Base-by-base conservation (phyloP, 2,797 vertebrate species). In the Syndactyla subalaris region DNA sequence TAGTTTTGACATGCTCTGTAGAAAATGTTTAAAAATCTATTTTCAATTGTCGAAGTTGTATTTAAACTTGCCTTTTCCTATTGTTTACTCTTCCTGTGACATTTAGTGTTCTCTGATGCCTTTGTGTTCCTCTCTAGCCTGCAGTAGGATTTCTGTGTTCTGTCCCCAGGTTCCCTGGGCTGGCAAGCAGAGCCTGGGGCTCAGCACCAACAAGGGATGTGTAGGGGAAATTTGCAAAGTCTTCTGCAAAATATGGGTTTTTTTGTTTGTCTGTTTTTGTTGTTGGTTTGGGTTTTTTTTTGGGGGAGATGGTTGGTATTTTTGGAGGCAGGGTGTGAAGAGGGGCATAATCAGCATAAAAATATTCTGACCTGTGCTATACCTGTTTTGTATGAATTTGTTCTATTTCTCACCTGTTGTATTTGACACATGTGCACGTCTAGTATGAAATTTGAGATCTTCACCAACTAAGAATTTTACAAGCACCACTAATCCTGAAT, bases 381-480 rank as follows among this genome's bases (percentile, higher is more conserved):
- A 52, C 29, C 18, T 30, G 29, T 30, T 30, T 52, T 52, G 51
- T 52, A 30, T 52, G 51, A 19, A 52, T 52, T 52, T 30, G 29
- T 52, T 52, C 51, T 52, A 6, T 52, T 52, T 52, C 51, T 52
- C 51, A 0, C 39, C 48, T 67, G 14, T 38, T 74, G 5, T 21
- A 7, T 67, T 62, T 22, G 12, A n/a, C 22, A 11, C 0, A 0
- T 4, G 1, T 24, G 6, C 7, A 7, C 39, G 30, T 61, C 11
- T 75, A 4, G 22, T 57, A 14, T 17, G 10, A 79, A 82, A 68
- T 27, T 30, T 4, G 24, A 75, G 17, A 71, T 74, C 9, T 22
- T 12, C 23, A 75, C 7, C 49, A 67, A 6, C 10, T 41, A 29
- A 72, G n/a, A 59, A 72, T 43, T 85, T 36, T 70, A 57, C 18